These are phyloP conservation scores for Naso thynnoides DNA, from an alignment of 2,797 vertebrate genomes.

Conservation along the genomic window DNA sequence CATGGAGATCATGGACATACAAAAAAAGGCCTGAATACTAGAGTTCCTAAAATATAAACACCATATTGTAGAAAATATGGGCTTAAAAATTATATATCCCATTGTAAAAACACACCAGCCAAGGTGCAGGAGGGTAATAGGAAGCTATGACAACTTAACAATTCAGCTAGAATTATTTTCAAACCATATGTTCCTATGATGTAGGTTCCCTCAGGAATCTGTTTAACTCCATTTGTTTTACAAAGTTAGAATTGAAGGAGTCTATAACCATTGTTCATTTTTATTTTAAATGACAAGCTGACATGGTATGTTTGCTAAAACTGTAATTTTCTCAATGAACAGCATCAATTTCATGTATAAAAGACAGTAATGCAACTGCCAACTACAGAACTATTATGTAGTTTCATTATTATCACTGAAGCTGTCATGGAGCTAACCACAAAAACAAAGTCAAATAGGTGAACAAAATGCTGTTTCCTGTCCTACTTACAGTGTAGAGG, in stretches of 20 bases:
- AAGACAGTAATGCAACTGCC: slow-evolving; percentile 40
- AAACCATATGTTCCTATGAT: slow-evolving; percentile 42
- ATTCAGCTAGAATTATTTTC: slow-evolving; percentile 50
- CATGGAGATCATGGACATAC: slow-evolving; percentile 15
- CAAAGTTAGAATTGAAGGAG: slow-evolving; percentile 52
- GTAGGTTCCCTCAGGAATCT: slow-evolving; percentile 29
- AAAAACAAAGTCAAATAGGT: slow-evolving; percentile 24
- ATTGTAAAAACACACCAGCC: slow-evolving; percentile 18
- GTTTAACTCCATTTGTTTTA: slow-evolving; percentile 48
- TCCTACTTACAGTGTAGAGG: neutral
- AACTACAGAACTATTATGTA: slow-evolving; percentile 36
- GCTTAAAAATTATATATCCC: slow-evolving; percentile 19
- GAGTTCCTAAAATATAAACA: slow-evolving; percentile 9
- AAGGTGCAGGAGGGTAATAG: slow-evolving; percentile 10
- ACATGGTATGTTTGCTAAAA: slow-evolving; percentile 32
- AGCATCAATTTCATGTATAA: slow-evolving; percentile 40
- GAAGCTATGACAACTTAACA: slow-evolving; percentile 50
- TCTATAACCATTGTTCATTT: slow-evolving; percentile 49
- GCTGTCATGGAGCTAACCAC: slow-evolving; percentile 9
- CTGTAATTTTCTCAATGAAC: slow-evolving; percentile 38
- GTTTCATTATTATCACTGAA: slow-evolving; percentile 37
- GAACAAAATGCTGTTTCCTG: neutral
- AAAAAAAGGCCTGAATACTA: slow-evolving; percentile 18
- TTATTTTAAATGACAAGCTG: slow-evolving; percentile 40
- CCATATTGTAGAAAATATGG: slow-evolving; percentile 15